phyloP scores from a whole-genome alignment of 2,888 invertebrate genomes.

The Eupithecia centaureata region DNA sequence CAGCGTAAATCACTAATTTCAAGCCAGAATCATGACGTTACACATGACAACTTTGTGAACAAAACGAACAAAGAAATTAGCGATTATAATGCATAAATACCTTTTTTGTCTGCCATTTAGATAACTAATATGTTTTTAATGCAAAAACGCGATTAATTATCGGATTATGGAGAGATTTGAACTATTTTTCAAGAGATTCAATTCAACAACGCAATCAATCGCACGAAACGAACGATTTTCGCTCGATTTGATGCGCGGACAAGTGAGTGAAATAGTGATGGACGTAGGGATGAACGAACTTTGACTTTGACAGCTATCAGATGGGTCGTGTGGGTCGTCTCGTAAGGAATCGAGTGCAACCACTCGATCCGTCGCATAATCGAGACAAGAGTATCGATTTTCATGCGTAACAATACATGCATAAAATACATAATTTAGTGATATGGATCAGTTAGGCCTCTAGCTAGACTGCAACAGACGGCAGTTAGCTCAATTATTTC shows the following conservation, averaged over 20 bases:
- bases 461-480: too few species aligned
- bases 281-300: neutral
- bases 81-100: conserved; percentile 75
- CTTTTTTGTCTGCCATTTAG: conserved; percentile 84
- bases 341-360: too few species aligned
- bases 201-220: conserved; percentile 65
- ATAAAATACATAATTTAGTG: too few species aligned
- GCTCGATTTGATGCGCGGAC: conserved; percentile 5
- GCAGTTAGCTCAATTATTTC: too few species aligned
- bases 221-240: conserved; percentile 64
- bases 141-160: conserved; percentile 59
- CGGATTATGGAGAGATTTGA: conserved; percentile 55
- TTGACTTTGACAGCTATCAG: conserved; percentile 1
- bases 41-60: conserved; percentile 72
- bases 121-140: conserved; percentile 63
- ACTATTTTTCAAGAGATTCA: conserved; percentile 27
- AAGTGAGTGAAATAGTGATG: neutral
- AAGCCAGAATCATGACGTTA: conserved; percentile 71
- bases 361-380: neutral
- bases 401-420: too few species aligned
- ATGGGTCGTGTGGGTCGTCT: neutral
- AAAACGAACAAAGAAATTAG: conserved; percentile 73
- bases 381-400: neutral
- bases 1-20: conserved; percentile 50
- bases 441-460: too few species aligned